Base-by-base conservation (phyloP, 2,113 vertebrate genomes). In the Psilopogon haemacephalus region DNA sequence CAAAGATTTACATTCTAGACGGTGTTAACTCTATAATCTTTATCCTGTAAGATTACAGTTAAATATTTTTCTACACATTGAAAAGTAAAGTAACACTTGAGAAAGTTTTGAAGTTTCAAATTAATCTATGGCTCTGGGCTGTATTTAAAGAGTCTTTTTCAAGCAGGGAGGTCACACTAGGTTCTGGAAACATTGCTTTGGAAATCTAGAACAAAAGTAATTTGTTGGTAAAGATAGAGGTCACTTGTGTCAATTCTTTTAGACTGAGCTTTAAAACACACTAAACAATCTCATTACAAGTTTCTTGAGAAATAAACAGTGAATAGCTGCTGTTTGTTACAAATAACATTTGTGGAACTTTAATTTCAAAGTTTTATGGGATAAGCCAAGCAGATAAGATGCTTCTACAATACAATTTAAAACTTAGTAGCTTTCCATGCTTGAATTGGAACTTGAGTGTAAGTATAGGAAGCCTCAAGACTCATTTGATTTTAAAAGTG, bases 1-100 rank as follows among this genome's bases (percentile, higher is more conserved):
- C 82, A 91, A 59, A 67, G 18, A 60, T 74, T 68, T 94, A 90
- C 88, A 80, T 69, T 91, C 90, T 82, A 70, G 46, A 60, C 80
- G 32, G 60, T 27, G 64, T 81, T n/a, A 76, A 70, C 24, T 59
- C 16, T 48, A 30, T 32, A 13, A 69, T 83, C 84, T 89, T 88
- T 74, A 64, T 44, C 60, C 64, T 46, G 50, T 27, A 70, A 78
- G 82, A 83, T 67, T 81, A 74, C 26, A 30, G 33, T 87, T 56
- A 90, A 85, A 18, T 88, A 70, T 56, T 90, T 76, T 90, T 84
- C 86, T 90, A 72, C 27, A 38, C 33, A 86, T 86, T 37, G 50
- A 88, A 63, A 92, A 5, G 2, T 76, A 78, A 96, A 80, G 75
- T 73, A 44, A 95, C 74, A 68, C 13, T 84, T 86, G 44, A 56